Percentiles rank a stretch among this genome's conserved stretches.
Evolutionary conservation across 2,888 invertebrate species (phyloP).

Genomic region (Euzophera pinguis): DNA sequence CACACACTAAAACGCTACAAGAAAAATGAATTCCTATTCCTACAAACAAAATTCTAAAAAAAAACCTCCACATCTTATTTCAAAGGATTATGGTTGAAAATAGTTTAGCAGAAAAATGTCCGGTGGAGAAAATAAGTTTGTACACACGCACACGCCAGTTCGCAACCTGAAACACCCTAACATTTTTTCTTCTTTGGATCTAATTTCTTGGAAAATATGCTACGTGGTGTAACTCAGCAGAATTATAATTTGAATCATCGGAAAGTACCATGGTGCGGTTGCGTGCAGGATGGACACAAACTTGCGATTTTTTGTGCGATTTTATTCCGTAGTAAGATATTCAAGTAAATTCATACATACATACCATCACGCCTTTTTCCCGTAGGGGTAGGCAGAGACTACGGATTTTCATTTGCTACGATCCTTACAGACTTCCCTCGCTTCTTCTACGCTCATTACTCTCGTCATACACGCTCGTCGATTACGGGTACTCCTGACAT

Average conservation of each 20-base stretch:
- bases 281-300: conserved; percentile 26
- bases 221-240: conserved; percentile 63
- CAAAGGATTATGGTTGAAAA: background rate
- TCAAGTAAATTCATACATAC: no score
- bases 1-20: conserved; percentile 39
- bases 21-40: conserved; percentile 50
- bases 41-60: conserved; percentile 18
- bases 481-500: no score
- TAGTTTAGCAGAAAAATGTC: background rate
- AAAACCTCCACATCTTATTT: background rate
- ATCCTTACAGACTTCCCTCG: no score
- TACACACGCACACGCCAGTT: conserved; percentile 33
- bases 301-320: conserved; percentile 13
- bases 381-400: no score
- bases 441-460: no score
- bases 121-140: conserved; percentile 21
- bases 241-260: conserved; percentile 62
- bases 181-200: conserved; percentile 47
- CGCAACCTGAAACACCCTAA: conserved; percentile 36
- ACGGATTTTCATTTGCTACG: no score
- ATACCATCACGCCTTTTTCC: no score
- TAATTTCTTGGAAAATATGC: conserved; percentile 67
- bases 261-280: conserved; percentile 27
- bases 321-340: background rate
- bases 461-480: no score